These are phyloP conservation scores for Conomelus anceps DNA, from an alignment of 2,888 invertebrate genomes.

Conservation along the genomic window DNA sequence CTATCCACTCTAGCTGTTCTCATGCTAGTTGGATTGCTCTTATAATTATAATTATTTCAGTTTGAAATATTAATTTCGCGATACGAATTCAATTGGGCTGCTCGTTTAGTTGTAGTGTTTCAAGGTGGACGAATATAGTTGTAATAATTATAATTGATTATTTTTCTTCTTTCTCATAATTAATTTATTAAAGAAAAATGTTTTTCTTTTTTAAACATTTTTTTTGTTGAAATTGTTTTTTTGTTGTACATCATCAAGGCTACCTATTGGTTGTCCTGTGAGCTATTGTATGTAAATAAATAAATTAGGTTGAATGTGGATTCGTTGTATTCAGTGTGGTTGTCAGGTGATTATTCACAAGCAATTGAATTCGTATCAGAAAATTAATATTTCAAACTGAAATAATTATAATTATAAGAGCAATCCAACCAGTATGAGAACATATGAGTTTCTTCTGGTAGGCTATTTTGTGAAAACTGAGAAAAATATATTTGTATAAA, in stretches of 20 bases:
- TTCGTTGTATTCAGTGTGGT: too few species aligned
- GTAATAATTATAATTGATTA: too few species aligned
- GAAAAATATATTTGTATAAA: too few species aligned
- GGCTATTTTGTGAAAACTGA: background rate
- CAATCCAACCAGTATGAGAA: background rate
- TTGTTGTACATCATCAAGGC: too few species aligned
- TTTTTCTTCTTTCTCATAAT: too few species aligned
- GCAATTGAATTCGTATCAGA: background rate
- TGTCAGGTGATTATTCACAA: too few species aligned
- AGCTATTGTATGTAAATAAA: too few species aligned
- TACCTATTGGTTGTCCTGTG: too few species aligned
- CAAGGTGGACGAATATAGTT: background rate
- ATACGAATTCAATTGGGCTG: slow-evolving; percentile 17
- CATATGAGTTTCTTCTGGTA: background rate
- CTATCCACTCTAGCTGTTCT: background rate
- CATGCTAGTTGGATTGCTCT: background rate
- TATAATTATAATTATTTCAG: background rate
- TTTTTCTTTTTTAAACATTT: too few species aligned
- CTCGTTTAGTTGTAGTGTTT: background rate
- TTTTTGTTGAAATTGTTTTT: too few species aligned
- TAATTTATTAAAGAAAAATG: too few species aligned
- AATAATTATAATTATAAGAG: background rate
- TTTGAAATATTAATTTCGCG: background rate
- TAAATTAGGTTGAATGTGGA: too few species aligned
- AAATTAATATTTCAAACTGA: background rate